Evolutionary conservation across 1,140 invertebrate genomes (phyloP).

Genomic region (Plectrocnemia conspersa): DNA sequence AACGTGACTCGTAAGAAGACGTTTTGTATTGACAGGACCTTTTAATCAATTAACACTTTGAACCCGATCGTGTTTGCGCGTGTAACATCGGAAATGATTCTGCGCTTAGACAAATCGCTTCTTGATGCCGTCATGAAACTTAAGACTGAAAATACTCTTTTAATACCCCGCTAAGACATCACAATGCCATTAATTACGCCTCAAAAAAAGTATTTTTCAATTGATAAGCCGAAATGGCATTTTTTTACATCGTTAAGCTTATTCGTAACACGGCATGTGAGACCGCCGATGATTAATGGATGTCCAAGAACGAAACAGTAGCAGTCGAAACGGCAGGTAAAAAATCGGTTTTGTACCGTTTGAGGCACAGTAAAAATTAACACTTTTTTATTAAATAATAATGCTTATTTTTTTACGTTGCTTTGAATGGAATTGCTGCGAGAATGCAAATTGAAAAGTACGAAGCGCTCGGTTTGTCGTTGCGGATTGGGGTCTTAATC

Average conservation of each 20-base stretch:
- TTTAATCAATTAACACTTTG: conserved; percentile 12
- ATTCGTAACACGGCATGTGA: conserved; percentile 14
- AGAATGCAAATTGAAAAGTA: background rate
- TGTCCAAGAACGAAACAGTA: conserved; percentile 18
- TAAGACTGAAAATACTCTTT: too few species aligned
- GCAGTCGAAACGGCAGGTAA: conserved; percentile 11
- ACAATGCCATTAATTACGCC: conserved; percentile 20
- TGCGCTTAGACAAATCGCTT: too few species aligned
- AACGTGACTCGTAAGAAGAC: too few species aligned
- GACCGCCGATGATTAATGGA: conserved; percentile 21
- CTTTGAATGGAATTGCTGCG: background rate
- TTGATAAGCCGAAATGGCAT: conserved; percentile 21
- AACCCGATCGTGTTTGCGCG: background rate
- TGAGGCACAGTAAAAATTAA: conserved; percentile 11
- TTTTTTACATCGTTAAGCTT: conserved; percentile 20
- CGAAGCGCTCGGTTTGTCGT: background rate
- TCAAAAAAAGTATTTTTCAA: conserved; percentile 18
- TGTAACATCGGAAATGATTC: too few species aligned
- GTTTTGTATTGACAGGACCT: conserved; percentile 9
- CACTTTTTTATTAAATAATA: conserved; percentile 11
- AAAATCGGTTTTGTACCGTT: conserved; percentile 13
- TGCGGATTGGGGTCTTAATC: conserved; percentile 14
- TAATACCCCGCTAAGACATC: conserved; percentile 5
- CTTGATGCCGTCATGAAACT: too few species aligned
- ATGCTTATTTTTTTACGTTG: background rate